These are phyloP conservation scores for Ia io DNA, from an alignment of 2,113 vertebrate genomes.

Conservation along the genomic window DNA sequence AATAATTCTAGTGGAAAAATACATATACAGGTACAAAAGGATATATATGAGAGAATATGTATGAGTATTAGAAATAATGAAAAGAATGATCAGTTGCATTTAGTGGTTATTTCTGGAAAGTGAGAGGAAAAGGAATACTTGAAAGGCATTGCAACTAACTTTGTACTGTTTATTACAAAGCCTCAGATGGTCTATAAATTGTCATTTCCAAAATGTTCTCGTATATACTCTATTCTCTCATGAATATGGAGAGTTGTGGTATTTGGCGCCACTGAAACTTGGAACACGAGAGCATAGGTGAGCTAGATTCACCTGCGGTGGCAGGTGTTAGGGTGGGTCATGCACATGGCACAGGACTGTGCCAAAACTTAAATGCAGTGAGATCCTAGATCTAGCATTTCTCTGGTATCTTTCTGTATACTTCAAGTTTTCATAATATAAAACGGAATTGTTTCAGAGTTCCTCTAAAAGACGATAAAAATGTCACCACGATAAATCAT, in stretches of 20 bases:
- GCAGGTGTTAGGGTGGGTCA: not conserved
- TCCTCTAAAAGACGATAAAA: not conserved
- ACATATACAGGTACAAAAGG: not conserved
- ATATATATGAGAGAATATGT: not conserved
- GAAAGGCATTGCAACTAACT: not conserved
- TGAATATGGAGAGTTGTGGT: not conserved
- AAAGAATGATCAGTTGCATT: not conserved
- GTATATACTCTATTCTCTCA: not conserved
- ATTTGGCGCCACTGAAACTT: not conserved
- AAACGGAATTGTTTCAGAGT: not conserved
- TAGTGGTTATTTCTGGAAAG: not conserved
- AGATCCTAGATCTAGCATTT: not conserved
- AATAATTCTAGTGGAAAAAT: not conserved
- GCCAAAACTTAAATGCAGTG: not conserved
- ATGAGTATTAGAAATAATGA: not conserved
- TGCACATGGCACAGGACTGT: not conserved
- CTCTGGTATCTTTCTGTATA: not conserved
- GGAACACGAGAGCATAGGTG: not conserved
- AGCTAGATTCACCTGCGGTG: not conserved
- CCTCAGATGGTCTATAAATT: not conserved
- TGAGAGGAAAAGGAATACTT: not conserved
- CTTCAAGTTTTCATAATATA: not conserved
- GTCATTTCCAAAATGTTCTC: not conserved
- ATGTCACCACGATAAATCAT: not conserved
- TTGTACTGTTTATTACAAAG: not conserved